Base-by-base conservation (phyloP, 2,888 invertebrate genomes). In the Platycheirus rosarum region DNA sequence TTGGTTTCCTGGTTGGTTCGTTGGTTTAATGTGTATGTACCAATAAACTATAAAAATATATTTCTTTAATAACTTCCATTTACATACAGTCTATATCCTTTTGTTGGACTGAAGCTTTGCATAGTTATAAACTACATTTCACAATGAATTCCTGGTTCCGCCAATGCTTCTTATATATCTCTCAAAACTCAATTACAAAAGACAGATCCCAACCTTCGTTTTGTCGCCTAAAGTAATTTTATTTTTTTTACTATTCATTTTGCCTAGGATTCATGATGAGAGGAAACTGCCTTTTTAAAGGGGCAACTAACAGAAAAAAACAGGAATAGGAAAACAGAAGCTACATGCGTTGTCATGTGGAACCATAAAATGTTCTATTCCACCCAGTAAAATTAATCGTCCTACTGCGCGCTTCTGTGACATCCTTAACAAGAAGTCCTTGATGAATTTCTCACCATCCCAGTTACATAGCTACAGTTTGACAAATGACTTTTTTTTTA, bases 371-470 rank as follows among this genome's bases (percentile, higher is more conserved):
- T 40, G n/a, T 40, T 40, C 3, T 8, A n/a, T 13, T 2, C 37
- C 2, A 40, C 13, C 13, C 2, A 3, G 37, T 40, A 68, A 76
- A 77, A 82, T 77, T 71, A 77, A 77, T 82, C 70, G 80, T 70
- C 66, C 2, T 44, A 71, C 63, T 77, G 68, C 68, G 63, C 68
- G 77, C 55, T 82, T 57, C 44, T 77, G 77, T 68, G 68, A 77
- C 77, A 68, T 68, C 57, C 63, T 16, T 82, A 76, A 77, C 82
- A 82, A 82, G n/a, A n/a, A n/a, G 77, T 77, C 62, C 77, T 62
- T 82, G 77, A 82, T 82, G 82, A 82, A 82, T 82, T 82, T 82
- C 77, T 82, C 82, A 82, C 82, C 77, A 82, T 77, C 66, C 57
- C 4, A 68, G 66, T 49, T 51, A 68, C 63, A 57, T 60, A 62